Base-by-base conservation (phyloP, 2,797 vertebrate species). In the Meda fulgida region DNA sequence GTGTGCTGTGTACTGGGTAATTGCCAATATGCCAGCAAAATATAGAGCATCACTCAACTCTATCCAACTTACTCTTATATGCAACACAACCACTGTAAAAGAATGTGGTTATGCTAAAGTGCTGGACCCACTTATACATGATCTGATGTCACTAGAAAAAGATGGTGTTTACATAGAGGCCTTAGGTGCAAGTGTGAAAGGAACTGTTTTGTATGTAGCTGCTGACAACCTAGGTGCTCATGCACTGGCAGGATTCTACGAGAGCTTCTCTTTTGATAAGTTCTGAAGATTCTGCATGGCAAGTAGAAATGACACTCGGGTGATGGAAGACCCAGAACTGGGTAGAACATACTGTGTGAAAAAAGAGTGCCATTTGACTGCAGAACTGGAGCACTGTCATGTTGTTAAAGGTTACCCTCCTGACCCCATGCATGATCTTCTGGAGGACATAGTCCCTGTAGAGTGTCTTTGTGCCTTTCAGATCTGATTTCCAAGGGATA, bases 11-110 rank as follows among this genome's bases (percentile, higher is more conserved):
- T 63, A 80, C 34, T 80, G 78, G 78, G 31, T 80, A 14, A 60
- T 80, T 66, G 78, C 58, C 16, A 80, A 80, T 31, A 36, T 80
- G 5, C 78, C 31, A 14, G 31, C 58, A 80, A 80, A 80, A 40
- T 63, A 65, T 29, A 60, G 55, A 34, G 16, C 58, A 66, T 21
- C 53, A 23, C 55, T 80, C 6, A 34, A 80, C 21, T 40, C 78
- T 31, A 66, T 80, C 34, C 53, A 80, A n/a, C 78, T 80, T 63
- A 29, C 53, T 80, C 23, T 26, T n/a, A 23, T 63, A 63, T 63
- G 60, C 60, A 63, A 63, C 60, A 63, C 60, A n/a, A 29, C 29
- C 55, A 66, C 78, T 36, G 78, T 80, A 10, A 66, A 80, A 65
- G 21, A 80, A 29, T 80, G 53, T 63, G 78, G 55, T 38, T 80